A percentile compares a stretch with the other conserved stretches of the same genome.
phyloP scores from a whole-genome alignment of 2,888 invertebrate species.

The Choristoneura rosaceana region DNA sequence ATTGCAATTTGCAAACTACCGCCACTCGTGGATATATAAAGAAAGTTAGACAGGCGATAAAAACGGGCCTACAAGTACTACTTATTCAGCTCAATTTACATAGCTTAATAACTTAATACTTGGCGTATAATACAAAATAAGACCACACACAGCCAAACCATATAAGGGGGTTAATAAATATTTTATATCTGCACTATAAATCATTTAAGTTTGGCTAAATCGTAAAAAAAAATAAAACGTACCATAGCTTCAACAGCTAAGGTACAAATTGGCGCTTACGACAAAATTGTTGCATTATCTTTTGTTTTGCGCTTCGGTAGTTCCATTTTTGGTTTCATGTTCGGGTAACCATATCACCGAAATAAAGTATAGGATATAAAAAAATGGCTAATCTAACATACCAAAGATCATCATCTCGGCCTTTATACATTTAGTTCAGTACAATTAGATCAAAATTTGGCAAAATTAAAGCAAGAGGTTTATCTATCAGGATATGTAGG shows the following conservation, averaged over 20 bases:
- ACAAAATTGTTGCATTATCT: conserved; percentile 39
- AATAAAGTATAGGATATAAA: neutral
- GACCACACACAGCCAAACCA: conserved; percentile 60
- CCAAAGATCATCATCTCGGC: too few species aligned
- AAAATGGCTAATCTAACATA: too few species aligned
- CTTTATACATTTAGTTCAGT: too few species aligned
- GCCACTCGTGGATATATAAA: too few species aligned
- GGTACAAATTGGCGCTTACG: conserved; percentile 17
- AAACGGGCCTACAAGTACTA: conserved; percentile 6
- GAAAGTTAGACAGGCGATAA: too few species aligned
- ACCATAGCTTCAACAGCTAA: conserved; percentile 7
- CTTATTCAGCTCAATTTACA: conserved; percentile 58
- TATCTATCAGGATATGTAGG: too few species aligned
- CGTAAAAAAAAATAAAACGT: conserved; percentile 18
- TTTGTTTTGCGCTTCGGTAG: conserved; percentile 39
- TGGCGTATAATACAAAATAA: conserved; percentile 48
- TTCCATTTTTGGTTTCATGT: conserved; percentile 42
- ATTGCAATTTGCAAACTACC: too few species aligned
- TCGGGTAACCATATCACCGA: neutral
- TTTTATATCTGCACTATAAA: conserved; percentile 23
- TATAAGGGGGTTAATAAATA: conserved; percentile 38
- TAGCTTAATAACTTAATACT: conserved; percentile 72
- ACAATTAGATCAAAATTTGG: too few species aligned
- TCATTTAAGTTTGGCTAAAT: conserved; percentile 35
- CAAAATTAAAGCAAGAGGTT: too few species aligned